Evolutionary conservation across 2,888 invertebrate species (phyloP), one percentile per base, ranked within the genome.

Genomic region (Stenotaenia linearis): DNA sequence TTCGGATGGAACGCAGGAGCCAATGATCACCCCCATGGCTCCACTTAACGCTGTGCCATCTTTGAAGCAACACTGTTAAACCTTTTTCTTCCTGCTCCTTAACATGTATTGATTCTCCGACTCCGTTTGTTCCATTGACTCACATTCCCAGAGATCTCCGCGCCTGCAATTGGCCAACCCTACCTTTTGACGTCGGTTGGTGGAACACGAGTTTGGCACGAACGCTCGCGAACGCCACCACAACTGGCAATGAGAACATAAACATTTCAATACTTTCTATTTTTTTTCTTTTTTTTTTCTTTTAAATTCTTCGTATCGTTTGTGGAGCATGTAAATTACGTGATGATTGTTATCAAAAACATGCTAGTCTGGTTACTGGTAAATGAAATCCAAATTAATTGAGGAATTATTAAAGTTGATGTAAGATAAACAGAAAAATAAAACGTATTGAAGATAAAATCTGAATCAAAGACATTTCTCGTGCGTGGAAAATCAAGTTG

Each of bases 1-100:
- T n/a, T 90, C 90, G 83, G 91, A 90, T 80, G 91, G 91, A 85
- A 92, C 90, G 85, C 91, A 92, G 79, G 91, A 91, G 83, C 91
- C 91, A 82, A 92, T 91, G 83, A 91, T 91, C 85, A 91, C 91
- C 82, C 91, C 91, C 92, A 91, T 91, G 61, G 18, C n/a, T 74
- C 56, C 30, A 79, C 37, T 75, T 28, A 69, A 25, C 28, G 25
- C 10, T 69, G 28, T 69, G 23, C 69, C 69, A 69, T 69, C 69
- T 25, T 69, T 69, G 28, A 25, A 69, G 25, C 12, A 50, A 18
- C 18, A 18, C 50, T 45, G 45, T 45, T n/a, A 45, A n/a, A 50
- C 3, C 18, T 50, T 28, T 69, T 12, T 12, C 28, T 69, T 69
- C 25, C 69, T 69, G 12, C 69, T 69, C 69, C 28, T 69, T 50